Evolutionary conservation across 2,888 invertebrate species (phyloP).

Genomic region (Morpho deidamia): DNA sequence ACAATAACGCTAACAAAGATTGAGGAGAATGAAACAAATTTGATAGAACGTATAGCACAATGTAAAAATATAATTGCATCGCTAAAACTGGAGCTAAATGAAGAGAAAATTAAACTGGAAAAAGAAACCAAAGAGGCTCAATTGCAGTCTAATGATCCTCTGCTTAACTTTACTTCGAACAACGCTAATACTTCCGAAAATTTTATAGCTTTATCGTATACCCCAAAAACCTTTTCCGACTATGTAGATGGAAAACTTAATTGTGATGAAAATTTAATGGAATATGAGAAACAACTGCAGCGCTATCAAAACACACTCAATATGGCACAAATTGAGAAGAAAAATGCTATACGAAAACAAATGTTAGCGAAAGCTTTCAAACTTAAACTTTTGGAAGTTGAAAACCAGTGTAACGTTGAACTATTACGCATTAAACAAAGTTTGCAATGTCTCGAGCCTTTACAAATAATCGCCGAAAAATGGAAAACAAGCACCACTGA

Average conservation of each 20-base stretch:
- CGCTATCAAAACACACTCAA: conserved; percentile 65
- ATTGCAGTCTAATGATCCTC: conserved; percentile 14
- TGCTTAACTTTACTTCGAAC: conserved; percentile 16
- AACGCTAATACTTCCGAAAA: conserved; percentile 27
- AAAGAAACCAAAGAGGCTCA: conserved; percentile 35
- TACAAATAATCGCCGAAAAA: conserved; percentile 58
- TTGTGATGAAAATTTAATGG: conserved; percentile 59
- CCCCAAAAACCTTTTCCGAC: conserved; percentile 38
- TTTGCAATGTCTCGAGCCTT: conserved; percentile 63
- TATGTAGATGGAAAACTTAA: conserved; percentile 52
- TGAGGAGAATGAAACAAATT: conserved; percentile 51
- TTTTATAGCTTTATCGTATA: conserved; percentile 24
- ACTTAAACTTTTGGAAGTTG: conserved; percentile 63
- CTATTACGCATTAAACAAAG: conserved; percentile 65
- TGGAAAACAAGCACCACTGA: conserved; percentile 52
- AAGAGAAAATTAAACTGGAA: conserved; percentile 56
- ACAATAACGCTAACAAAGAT: conserved; percentile 15
- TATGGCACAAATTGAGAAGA: conserved; percentile 67
- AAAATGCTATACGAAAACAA: conserved; percentile 65
- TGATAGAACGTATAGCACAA: conserved; percentile 59
- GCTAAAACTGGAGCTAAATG: conserved; percentile 54
- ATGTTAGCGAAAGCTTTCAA: conserved; percentile 68
- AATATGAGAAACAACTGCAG: conserved; percentile 67
- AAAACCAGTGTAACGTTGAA: conserved; percentile 71
- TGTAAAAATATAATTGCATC: conserved; percentile 60